Conservation (phyloP, 2,797 vertebrate species). For the Podarcis siculus region DNA sequence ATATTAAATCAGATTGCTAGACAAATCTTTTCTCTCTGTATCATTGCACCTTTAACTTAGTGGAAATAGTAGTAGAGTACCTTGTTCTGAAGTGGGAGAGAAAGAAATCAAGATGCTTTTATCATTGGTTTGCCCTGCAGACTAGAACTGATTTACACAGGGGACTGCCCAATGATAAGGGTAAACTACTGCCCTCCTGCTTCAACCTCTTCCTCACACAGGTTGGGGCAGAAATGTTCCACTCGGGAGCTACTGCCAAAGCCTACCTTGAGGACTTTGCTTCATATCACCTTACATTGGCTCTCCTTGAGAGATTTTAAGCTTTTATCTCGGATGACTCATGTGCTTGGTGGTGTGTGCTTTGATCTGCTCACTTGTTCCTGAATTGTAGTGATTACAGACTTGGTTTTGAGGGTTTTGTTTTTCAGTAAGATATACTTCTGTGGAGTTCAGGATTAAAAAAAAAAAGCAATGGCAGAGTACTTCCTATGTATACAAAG, state of each 20-base stretch:
- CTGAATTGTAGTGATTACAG: conserved; percentile 24
- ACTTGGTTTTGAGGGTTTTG: conserved; percentile 34
- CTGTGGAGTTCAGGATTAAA: background rate
- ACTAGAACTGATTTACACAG: too few species aligned
- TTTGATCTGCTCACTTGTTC: background rate
- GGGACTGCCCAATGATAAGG: conserved; percentile 11
- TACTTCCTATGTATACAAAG: too few species aligned
- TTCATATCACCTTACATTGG: conserved; percentile 55
- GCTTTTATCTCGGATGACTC: conserved; percentile 52
- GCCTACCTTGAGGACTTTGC: conserved; percentile 40
- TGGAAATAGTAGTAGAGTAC: background rate
- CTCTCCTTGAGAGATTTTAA: conserved; percentile 38
- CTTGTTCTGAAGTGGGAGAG: too few species aligned
- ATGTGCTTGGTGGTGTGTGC: background rate
- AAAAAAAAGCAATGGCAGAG: too few species aligned
- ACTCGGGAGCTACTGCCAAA: conserved; percentile 37
- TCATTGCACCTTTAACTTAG: background rate
- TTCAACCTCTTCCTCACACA: conserved; percentile 50
- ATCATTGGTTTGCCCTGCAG: too few species aligned
- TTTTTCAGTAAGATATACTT: background rate
- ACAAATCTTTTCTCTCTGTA: background rate
- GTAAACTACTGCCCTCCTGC: conserved; percentile 45
- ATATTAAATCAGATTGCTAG: background rate
- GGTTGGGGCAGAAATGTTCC: conserved; percentile 18
- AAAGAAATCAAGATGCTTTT: too few species aligned